Percentiles rank a stretch among this genome's conserved stretches.
Conservation (phyloP, 2,797 vertebrate species). For the Salmo trutta region DNA sequence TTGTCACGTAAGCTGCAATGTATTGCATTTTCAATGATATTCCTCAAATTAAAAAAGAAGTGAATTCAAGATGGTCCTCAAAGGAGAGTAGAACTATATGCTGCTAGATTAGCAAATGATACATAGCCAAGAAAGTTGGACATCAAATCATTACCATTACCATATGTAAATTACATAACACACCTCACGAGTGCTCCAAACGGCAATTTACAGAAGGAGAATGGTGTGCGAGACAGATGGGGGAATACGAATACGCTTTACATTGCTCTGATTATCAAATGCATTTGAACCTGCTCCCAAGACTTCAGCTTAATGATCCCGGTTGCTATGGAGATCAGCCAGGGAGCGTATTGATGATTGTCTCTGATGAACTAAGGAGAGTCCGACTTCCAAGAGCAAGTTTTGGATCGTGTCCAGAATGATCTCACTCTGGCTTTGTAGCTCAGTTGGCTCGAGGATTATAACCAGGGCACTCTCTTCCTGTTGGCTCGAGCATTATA, state of each 20-base stretch:
- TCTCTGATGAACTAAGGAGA: slow-evolving; percentile 60
- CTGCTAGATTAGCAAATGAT: not conserved
- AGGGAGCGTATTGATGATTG: slow-evolving; percentile 58
- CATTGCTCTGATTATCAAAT: slow-evolving; percentile 49
- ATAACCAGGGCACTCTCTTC: slow-evolving; percentile 29
- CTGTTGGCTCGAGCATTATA: slow-evolving; percentile 59
- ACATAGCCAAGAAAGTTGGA: slow-evolving; percentile 22
- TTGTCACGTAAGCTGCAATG: not conserved
- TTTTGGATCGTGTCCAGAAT: slow-evolving; percentile 57
- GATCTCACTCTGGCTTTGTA: slow-evolving; percentile 46
- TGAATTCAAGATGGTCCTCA: not conserved
- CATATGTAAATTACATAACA: slow-evolving; percentile 26
- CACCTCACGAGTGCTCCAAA: slow-evolving; percentile 26
- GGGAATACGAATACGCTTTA: slow-evolving; percentile 34
- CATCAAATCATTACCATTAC: slow-evolving; percentile 37
- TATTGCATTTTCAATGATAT: slow-evolving; percentile 14
- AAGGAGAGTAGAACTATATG: slow-evolving; percentile 15
- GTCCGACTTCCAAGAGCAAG: slow-evolving; percentile 52
- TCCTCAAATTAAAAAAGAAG: slow-evolving; percentile 35
- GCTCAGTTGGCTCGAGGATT: slow-evolving; percentile 50
- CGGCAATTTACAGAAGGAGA: slow-evolving; percentile 20
- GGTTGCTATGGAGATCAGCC: slow-evolving; percentile 63
- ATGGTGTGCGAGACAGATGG: slow-evolving; percentile 53
- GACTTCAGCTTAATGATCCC: slow-evolving; percentile 64
- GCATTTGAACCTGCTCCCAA: slow-evolving; percentile 57